Conservation (phyloP, 2,797 vertebrate genomes). For the Clarias fuscus region DNA sequence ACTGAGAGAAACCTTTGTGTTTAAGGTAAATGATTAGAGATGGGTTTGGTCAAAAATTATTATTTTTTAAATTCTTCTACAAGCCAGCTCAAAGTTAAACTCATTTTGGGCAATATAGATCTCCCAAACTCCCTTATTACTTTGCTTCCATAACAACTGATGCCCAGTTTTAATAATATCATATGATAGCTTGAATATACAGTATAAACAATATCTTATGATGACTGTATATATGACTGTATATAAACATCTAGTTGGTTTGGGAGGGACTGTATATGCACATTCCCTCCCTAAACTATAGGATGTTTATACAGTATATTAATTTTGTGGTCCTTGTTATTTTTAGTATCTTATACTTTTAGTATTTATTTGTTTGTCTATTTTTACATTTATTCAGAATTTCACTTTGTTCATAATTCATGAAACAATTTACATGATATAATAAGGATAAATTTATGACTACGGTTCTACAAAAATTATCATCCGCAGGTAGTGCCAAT, state of each 20-base stretch:
- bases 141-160: background rate
- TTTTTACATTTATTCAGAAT: background rate
- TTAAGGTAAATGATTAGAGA: slow-evolving; percentile 74
- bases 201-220: background rate
- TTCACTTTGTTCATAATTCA: background rate
- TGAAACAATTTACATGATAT: background rate
- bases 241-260: too few species aligned
- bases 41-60: background rate
- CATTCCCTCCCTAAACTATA: background rate
- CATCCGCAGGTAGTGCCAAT: slow-evolving; percentile 83
- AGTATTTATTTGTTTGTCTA: background rate
- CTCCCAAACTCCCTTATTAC: background rate
- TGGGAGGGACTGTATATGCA: too few species aligned
- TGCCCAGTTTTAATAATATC: background rate
- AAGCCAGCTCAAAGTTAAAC: background rate
- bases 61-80: background rate
- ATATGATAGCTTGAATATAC: background rate
- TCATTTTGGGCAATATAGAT: background rate
- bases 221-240: too few species aligned
- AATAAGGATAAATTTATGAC: background rate
- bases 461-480: background rate
- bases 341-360: background rate
- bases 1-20: slow-evolving; percentile 86
- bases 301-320: background rate
- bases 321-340: background rate